phyloP scores from a whole-genome alignment of 2,888 invertebrate species.

The Chirona hameri region DNA sequence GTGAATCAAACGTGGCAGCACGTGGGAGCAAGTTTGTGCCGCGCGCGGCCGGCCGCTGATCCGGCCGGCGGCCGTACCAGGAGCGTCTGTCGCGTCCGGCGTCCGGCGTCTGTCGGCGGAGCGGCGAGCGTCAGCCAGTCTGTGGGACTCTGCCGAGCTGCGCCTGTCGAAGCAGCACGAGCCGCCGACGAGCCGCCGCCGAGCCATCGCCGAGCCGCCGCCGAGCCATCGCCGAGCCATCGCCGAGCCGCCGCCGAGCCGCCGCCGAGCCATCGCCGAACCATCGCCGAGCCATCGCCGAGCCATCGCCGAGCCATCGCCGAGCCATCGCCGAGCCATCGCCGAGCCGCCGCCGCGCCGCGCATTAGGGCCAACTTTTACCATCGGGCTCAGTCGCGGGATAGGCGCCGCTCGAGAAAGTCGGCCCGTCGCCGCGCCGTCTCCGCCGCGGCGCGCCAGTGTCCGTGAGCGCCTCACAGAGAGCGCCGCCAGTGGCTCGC shows the following conservation, averaged over 20 bases:
- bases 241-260: no score
- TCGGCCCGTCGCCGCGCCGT: background rate
- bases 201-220: background rate
- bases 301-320: no score
- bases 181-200: background rate
- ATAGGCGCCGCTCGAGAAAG: background rate
- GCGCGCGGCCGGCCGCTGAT: background rate
- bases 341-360: background rate
- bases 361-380: slow-evolving; percentile 28
- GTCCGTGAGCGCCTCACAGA: background rate
- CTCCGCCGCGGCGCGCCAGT: background rate
- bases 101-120: background rate
- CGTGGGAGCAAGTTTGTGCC: background rate
- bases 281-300: no score
- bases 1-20: background rate
- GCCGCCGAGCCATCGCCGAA: background rate
- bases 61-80: background rate
- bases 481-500: background rate
- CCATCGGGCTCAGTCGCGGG: background rate
- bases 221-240: background rate
- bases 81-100: background rate
- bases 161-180: no score
- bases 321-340: background rate
- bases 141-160: no score
- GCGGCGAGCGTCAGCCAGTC: no score